These are phyloP conservation scores for Seira ritae DNA, from an alignment of 2,888 invertebrate species.

Conservation along the genomic window DNA sequence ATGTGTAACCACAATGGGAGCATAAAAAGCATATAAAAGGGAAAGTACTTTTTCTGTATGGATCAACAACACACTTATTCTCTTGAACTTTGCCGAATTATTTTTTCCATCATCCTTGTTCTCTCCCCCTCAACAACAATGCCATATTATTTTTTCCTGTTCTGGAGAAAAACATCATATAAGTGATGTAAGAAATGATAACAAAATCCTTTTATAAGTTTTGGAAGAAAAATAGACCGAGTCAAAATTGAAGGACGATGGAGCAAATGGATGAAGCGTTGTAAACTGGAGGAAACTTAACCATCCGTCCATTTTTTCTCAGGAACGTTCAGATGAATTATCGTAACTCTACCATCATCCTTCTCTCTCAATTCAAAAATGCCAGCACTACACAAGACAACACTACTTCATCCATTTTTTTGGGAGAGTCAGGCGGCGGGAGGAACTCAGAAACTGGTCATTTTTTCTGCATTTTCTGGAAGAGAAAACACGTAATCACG, in stretches of 20 bases:
- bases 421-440: not conserved
- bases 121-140: not conserved
- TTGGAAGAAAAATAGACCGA: conserved; percentile 24
- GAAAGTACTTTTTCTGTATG: not conserved
- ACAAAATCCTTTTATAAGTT: conserved; percentile 20
- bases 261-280: not conserved
- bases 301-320: not conserved
- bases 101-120: not conserved
- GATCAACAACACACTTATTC: conserved; percentile 5
- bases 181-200: conserved; percentile 50
- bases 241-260: conserved; percentile 30
- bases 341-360: conserved; percentile 6
- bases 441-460: conserved; percentile 4
- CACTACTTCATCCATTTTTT: not conserved
- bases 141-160: not conserved
- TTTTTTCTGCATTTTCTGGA: not conserved
- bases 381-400: not conserved
- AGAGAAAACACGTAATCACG: conserved; percentile 9
- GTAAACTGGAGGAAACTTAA: not conserved
- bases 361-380: not conserved
- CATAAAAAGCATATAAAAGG: not conserved
- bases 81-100: conserved; percentile 2
- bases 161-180: conserved; percentile 36
- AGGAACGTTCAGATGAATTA: not conserved
- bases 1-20: not conserved